Base-by-base conservation (phyloP, 2,113 vertebrate species). In the Muntiacus muntjak region DNA sequence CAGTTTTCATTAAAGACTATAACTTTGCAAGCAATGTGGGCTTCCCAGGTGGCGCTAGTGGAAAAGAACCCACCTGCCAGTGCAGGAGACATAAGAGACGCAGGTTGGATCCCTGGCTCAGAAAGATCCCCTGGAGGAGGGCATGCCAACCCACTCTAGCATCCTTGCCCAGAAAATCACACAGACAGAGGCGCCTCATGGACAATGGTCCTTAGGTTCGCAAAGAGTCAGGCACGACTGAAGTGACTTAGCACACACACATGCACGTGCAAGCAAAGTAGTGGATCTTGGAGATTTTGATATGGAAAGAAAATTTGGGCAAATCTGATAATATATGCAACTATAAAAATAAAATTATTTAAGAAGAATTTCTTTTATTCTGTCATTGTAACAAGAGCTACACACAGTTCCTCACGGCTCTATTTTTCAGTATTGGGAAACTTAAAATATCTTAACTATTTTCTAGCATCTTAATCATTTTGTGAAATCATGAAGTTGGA, bases 381-480 rank as follows among this genome's bases (percentile, higher is more conserved):
- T 95, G 57, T 96, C 94, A 96, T 95, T 97, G 98, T 0, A 26
- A 71, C 67, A 97, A 96, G 95, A 96, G 82, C 74, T 94, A 64
- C 76, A 95, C 36, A 94, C 12, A 50, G 21, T 2, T 52, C 40
- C 76, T 92, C 9, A 96, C 30, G 52, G 74, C 19, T 58, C 55
- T 7, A 97, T 33, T 97, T 98, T 91, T 90, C 97, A 98, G 88
- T 96, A 79, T 26, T 86, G 16, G 82, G 98, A 97, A 98, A 52
- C 96, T 96, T 96, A 93, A 97, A 97, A 74, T 87, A 97, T 45
- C 92, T 97, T 96, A 98, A 98, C 98, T 98, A 96, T 98, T 98
- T 97, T 98, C 96, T 94, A 98, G 98, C 96, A 98, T 94, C 89
- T 98, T 98, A 98, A 98, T 98, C 89, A 98, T 98, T 97, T 58